phyloP scores from a whole-genome alignment of 2,797 vertebrate genomes.

The Hylomyscus alleni region DNA sequence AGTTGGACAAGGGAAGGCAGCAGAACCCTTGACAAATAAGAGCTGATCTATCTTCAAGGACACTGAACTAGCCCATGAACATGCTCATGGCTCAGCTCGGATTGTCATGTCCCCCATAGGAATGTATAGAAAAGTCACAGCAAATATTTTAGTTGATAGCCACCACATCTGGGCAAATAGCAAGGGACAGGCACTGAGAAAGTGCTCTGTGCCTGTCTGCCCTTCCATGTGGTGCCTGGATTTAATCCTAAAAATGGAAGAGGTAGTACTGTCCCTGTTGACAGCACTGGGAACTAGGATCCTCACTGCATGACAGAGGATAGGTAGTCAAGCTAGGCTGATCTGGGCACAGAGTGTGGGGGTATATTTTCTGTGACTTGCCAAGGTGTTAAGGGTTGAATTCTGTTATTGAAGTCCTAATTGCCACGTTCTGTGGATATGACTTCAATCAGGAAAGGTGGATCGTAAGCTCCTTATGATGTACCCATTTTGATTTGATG shows the following conservation, averaged over 20 bases:
- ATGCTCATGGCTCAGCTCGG: not conserved
- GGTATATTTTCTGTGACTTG: not conserved
- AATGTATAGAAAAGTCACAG: not conserved
- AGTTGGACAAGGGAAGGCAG: not conserved
- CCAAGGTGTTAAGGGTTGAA: not conserved
- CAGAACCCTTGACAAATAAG: not conserved
- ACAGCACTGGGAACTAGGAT: not conserved
- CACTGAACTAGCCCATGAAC: too few species aligned
- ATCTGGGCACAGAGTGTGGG: not conserved
- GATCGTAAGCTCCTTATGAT: not conserved
- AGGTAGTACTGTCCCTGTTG: not conserved
- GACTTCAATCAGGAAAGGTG: not conserved
- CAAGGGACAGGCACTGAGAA: not conserved
- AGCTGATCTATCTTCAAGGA: not conserved
- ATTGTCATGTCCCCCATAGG: not conserved
- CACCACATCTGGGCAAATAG: conserved; percentile 6
- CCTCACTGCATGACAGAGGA: rapidly evolving
- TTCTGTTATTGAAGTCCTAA: not conserved
- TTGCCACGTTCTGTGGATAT: not conserved
- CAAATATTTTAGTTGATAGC: not conserved
- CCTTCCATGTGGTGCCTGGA: not conserved
- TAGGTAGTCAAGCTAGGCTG: not conserved
- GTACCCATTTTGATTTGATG: not conserved
- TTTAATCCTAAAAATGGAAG: not conserved
- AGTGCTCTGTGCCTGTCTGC: not conserved